A percentile compares a stretch with the other conserved stretches of the same genome.
These are phyloP conservation scores for Varanus komodoensis DNA, from an alignment of 2,113 vertebrate species.

Conservation along the genomic window DNA sequence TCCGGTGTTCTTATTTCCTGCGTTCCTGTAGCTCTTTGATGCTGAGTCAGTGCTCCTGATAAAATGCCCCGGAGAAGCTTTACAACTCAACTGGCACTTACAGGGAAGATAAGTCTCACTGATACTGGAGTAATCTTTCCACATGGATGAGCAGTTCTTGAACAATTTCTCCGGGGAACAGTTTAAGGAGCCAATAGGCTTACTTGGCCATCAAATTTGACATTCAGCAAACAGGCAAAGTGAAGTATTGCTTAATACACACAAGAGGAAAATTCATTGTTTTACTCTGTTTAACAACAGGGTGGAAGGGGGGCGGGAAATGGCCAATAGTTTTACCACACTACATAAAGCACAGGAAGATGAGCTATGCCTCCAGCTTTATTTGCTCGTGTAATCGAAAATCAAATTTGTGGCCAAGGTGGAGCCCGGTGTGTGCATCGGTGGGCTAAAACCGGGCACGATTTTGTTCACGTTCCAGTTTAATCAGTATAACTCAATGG, in stretches of 20 bases:
- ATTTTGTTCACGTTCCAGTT: slow-evolving; percentile 20
- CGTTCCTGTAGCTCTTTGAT: slow-evolving; percentile 45
- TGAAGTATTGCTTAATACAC: slow-evolving; percentile 18
- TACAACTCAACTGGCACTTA: slow-evolving; percentile 67
- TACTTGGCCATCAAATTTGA: slow-evolving; percentile 61
- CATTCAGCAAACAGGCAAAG: slow-evolving; percentile 45
- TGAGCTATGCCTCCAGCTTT: background rate
- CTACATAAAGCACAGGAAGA: slow-evolving; percentile 9
- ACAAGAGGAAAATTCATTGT: slow-evolving; percentile 18
- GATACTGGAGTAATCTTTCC: slow-evolving; percentile 62
- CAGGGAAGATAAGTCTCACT: slow-evolving; percentile 62
- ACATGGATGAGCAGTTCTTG: slow-evolving; percentile 52
- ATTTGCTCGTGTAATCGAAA: background rate
- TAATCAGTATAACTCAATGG: background rate
- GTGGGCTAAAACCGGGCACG: background rate
- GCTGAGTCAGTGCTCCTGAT: slow-evolving; percentile 69
- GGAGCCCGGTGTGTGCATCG: background rate
- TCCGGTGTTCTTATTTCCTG: slow-evolving; percentile 34
- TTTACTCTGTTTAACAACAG: slow-evolving; percentile 19
- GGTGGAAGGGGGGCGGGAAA: slow-evolving; percentile 4
- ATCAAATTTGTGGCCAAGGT: background rate
- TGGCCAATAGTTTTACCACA: background rate
- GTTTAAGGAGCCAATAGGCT: slow-evolving; percentile 46
- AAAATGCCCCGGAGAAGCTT: slow-evolving; percentile 74
- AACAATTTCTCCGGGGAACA: slow-evolving; percentile 60